These are phyloP conservation scores for Ametastegia equiseti DNA, from an alignment of 2,888 invertebrate species.

Conservation along the genomic window DNA sequence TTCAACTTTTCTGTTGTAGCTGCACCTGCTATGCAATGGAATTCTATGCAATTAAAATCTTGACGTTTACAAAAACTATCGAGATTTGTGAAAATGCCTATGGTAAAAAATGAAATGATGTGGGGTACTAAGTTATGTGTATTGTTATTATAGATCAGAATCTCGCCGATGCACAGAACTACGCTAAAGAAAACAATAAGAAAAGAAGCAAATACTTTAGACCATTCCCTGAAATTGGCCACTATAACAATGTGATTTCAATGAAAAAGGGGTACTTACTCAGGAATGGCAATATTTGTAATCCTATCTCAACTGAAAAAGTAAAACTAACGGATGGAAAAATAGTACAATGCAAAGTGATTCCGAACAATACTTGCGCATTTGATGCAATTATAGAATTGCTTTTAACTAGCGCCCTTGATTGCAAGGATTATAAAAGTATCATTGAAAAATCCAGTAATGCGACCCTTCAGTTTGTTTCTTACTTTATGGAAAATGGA, in stretches of 20 bases:
- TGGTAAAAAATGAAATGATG: not conserved
- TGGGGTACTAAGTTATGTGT: not conserved
- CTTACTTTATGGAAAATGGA: not conserved
- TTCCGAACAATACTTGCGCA: not conserved
- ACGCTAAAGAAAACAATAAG: not conserved
- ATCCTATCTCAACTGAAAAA: not conserved
- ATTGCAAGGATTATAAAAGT: not conserved
- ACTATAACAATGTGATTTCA: constrained; percentile 1
- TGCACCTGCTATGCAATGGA: not conserved
- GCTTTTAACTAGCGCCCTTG: constrained; percentile 4
- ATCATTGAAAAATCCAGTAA: not conserved
- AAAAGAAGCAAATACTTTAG: not conserved
- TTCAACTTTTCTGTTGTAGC: not conserved
- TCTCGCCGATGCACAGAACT: not conserved
- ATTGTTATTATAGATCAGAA: not conserved
- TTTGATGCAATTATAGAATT: not conserved
- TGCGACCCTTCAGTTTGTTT: too few relatives aligned
- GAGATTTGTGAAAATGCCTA: not conserved
- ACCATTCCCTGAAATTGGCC: not conserved
- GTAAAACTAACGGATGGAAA: not conserved
- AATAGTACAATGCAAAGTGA: constrained; percentile 3
- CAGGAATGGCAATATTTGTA: not conserved
- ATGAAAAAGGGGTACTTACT: not conserved
- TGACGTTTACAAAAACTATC: too few relatives aligned
- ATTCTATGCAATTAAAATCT: not conserved